Percentiles rank a stretch among this genome's conserved stretches.
Conservation (phyloP, 2,113 vertebrate genomes). For the Murina feae region DNA sequence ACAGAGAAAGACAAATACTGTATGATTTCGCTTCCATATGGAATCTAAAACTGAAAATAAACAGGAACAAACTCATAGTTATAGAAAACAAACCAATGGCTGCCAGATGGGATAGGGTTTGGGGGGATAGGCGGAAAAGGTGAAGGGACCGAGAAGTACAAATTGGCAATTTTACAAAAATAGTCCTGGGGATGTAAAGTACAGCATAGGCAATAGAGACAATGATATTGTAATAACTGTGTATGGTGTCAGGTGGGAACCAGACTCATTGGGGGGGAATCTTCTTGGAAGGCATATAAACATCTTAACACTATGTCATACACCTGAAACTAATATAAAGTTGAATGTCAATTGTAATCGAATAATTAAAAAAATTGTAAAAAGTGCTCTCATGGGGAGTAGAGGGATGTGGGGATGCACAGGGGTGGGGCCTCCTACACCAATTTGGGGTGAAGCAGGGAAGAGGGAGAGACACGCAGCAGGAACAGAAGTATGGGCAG, state of each 20-base stretch:
- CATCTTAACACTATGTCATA: not conserved
- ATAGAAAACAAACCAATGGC: not conserved
- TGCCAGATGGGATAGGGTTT: not conserved
- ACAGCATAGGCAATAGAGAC: not conserved
- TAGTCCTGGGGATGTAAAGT: not conserved
- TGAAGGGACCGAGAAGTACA: not conserved
- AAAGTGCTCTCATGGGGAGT: not conserved
- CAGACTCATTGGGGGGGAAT: not conserved
- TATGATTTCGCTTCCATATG: not conserved
- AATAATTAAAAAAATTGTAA: no score
- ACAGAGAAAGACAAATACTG: not conserved
- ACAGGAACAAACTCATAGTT: not conserved
- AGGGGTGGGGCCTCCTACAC: not conserved
- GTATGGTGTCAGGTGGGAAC: no score
- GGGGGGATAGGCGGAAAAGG: not conserved
- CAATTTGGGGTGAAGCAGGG: not conserved
- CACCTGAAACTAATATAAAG: not conserved
- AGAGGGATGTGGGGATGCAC: fast-evolving
- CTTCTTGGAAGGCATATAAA: not conserved
- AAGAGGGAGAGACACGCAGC: not conserved
- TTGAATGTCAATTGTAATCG: no score
- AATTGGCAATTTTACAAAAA: not conserved
- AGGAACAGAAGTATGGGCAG: not conserved
- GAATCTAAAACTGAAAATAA: not conserved
- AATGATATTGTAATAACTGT: not conserved